Conservation (phyloP, 2,113 vertebrate genomes). For the Morone saxatilis region DNA sequence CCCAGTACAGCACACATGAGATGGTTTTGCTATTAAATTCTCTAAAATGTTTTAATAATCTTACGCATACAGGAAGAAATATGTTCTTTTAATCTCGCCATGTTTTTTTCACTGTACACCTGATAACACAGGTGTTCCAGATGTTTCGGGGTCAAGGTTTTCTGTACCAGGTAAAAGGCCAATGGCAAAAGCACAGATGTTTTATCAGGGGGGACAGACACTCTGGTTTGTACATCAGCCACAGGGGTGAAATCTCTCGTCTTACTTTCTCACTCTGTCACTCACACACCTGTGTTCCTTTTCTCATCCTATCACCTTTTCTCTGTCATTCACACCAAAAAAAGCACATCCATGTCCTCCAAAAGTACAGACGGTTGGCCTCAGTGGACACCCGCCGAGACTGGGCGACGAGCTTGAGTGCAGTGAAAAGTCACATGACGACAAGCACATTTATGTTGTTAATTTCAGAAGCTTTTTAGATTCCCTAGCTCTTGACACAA, state of each 20-base stretch:
- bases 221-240: background rate
- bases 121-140: conserved; percentile 22
- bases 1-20: background rate
- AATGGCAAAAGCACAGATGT: conserved; percentile 20
- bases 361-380: background rate
- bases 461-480: background rate
- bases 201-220: conserved; percentile 18
- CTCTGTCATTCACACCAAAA: background rate
- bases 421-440: background rate
- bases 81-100: background rate
- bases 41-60: conserved; percentile 14
- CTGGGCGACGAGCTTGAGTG: background rate
- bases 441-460: background rate
- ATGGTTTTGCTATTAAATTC: background rate
- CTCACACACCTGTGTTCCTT: conserved; percentile 28
- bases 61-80: background rate
- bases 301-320: conserved; percentile 16
- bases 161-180: conserved; percentile 10
- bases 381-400: background rate
- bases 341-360: background rate
- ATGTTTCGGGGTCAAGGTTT: conserved; percentile 35
- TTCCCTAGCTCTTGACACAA: background rate
- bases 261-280: conserved; percentile 30
- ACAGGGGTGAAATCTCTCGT: conserved; percentile 15
- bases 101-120: background rate